Evolutionary conservation across 2,888 invertebrate species (phyloP).

Genomic region (Oxycera nigricornis): DNA sequence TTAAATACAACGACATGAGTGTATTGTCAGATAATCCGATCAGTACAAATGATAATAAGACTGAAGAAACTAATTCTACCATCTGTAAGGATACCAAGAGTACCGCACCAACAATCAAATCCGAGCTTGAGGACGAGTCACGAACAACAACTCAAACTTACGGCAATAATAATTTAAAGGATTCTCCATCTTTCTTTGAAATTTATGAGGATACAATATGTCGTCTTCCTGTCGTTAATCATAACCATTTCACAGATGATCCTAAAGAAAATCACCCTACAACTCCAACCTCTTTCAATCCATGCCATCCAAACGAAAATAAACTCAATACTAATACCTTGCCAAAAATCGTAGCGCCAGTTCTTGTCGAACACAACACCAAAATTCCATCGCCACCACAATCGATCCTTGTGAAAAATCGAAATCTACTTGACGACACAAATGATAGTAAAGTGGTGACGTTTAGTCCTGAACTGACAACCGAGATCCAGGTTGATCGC

Average conservation of each 20-base stretch:
- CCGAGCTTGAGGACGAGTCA: background rate
- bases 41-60: background rate
- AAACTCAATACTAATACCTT: background rate
- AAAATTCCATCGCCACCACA: background rate
- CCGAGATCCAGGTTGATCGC: slow-evolving; percentile 24
- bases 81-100: slow-evolving; percentile 32
- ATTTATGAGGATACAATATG: slow-evolving; percentile 37
- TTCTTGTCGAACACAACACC: background rate
- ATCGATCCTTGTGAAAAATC: slow-evolving; percentile 46
- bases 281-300: background rate
- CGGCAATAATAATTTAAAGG: background rate
- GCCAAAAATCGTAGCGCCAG: background rate
- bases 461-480: slow-evolving; percentile 49
- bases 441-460: slow-evolving; percentile 52
- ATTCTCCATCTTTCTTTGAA: slow-evolving; percentile 22
- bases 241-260: background rate
- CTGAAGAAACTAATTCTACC: background rate
- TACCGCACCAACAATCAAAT: background rate
- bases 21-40: background rate
- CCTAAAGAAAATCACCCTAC: background rate
- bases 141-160: background rate
- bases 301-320: background rate
- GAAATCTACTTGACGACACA: slow-evolving; percentile 51
- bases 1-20: background rate
- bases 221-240: background rate